phyloP scores from a whole-genome alignment of 2,888 invertebrate genomes.

The Lysandra bellargus region DNA sequence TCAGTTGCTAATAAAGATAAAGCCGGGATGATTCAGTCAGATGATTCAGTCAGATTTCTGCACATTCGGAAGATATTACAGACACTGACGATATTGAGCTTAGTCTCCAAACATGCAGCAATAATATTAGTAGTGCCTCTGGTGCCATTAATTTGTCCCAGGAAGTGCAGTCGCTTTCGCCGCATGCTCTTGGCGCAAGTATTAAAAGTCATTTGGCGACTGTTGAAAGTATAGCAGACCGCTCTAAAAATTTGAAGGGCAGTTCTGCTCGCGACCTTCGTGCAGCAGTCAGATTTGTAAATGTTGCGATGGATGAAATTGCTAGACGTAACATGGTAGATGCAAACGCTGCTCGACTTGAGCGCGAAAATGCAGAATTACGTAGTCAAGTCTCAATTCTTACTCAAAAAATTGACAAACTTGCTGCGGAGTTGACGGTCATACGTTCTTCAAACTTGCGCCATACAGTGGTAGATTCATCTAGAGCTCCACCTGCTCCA shows the following conservation, averaged over 20 bases:
- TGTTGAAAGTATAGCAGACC: not conserved
- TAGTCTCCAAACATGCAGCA: too few relatives aligned
- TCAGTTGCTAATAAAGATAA: too few relatives aligned
- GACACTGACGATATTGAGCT: not conserved
- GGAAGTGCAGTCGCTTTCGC: not conserved
- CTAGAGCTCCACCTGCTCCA: not conserved
- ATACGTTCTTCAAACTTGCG: not conserved
- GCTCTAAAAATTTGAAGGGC: too few relatives aligned
- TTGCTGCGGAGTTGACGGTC: not conserved
- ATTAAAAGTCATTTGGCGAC: not conserved
- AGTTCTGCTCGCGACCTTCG: too few relatives aligned
- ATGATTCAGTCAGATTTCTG: not conserved
- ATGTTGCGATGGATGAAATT: too few relatives aligned
- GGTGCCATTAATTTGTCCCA: too few relatives aligned
- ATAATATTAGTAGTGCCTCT: too few relatives aligned
- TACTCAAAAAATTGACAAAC: slow-evolving; percentile 1
- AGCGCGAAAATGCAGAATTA: not conserved
- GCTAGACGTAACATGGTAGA: too few relatives aligned
- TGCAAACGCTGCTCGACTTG: not conserved
- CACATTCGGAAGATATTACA: not conserved
- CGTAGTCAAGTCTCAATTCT: not conserved
- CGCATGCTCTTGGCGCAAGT: not conserved
- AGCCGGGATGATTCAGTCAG: too few relatives aligned
- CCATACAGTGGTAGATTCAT: not conserved
- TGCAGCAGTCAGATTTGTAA: too few relatives aligned